Evolutionary conservation across 2,797 vertebrate genomes (phyloP).

Genomic region (Channa striata): DNA sequence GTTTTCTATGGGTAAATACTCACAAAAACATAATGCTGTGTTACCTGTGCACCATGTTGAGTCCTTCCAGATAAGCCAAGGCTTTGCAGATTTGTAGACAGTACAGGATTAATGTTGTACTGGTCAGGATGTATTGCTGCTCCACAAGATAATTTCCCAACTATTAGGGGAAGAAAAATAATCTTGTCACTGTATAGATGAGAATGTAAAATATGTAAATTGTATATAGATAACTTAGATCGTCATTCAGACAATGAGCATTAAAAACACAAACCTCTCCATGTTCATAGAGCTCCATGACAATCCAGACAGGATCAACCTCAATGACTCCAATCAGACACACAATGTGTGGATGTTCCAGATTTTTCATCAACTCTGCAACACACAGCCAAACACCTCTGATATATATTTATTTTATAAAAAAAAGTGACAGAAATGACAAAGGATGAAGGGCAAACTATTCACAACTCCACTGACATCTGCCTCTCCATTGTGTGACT

Average conservation of each 20-base stretch:
- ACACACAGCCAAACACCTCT: background rate
- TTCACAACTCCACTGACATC: background rate
- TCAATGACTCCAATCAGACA: constrained; percentile 91
- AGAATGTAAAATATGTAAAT: background rate
- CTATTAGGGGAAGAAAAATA: constrained; percentile 68
- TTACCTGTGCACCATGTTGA: constrained; percentile 93
- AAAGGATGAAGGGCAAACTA: too few relatives aligned
- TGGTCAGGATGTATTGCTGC: constrained; percentile 83
- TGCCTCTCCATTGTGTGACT: background rate
- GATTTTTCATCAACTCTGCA: constrained; percentile 92
- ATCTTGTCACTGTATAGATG: too few relatives aligned
- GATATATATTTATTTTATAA: background rate
- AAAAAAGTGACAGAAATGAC: too few relatives aligned
- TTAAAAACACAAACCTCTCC: constrained; percentile 89
- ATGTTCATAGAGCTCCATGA: constrained; percentile 93
- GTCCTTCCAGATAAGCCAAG: constrained; percentile 91
- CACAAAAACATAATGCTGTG: background rate
- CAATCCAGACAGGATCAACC: constrained; percentile 93
- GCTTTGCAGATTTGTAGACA: constrained; percentile 93
- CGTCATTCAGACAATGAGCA: background rate
- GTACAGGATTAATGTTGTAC: constrained; percentile 85
- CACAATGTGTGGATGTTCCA: constrained; percentile 94
- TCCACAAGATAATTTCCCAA: constrained; percentile 90
- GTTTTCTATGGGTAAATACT: background rate
- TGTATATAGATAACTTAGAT: too few relatives aligned